Evolutionary conservation across 2,888 invertebrate genomes (phyloP), one percentile per base, ranked within the genome.

Genomic region (Cerceris rybyensis): DNA sequence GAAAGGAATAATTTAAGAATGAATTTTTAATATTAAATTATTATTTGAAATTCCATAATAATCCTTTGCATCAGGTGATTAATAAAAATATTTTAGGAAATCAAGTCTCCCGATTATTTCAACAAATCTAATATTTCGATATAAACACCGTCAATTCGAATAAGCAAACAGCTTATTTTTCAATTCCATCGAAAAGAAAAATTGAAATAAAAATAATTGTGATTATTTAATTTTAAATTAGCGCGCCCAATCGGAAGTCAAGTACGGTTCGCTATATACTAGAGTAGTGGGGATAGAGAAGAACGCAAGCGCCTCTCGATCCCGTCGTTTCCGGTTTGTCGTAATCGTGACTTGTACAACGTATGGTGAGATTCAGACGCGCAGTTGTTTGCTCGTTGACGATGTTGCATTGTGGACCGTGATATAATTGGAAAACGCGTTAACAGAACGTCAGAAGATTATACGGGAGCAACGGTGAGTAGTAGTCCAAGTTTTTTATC

Each of bases 391-490:
- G 55, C 50, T 74, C 75, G 50, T 57, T 70, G 66, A 81, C 58
- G 67, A 86, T 86, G 86, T 77, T 58, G 54, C 77, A 49, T 70
- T 58, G 72, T 55, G 78, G 65, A 68, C 61, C 73, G 83, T 84
- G 77, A 84, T 76, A 71, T 74, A 72, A 65, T 75, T 69, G 66
- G 75, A 81, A 76, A 72, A 63, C 73, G 58, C 81, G 54, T 86
- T 81, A 74, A 78, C 81, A 67, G 82, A 81, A 75, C 85, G 46
- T 60, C 78, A 76, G 84, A 80, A 80, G 81, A 58, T 86, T 81
- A 78, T 73, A 68, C 65, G 52, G 43, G 52, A 63, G 46, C 50
- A 74, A 60, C 59, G 85, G 85, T 86, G 70, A 86, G 85, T 85
- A 82, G 73, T 14, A 82, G 60, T 73, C 55, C 75, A 66, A 59